Percentiles rank a stretch among this genome's conserved stretches.
These are phyloP conservation scores for Polydrusus tereticollis DNA, from an alignment of 2,888 invertebrate species.

Conservation along the genomic window DNA sequence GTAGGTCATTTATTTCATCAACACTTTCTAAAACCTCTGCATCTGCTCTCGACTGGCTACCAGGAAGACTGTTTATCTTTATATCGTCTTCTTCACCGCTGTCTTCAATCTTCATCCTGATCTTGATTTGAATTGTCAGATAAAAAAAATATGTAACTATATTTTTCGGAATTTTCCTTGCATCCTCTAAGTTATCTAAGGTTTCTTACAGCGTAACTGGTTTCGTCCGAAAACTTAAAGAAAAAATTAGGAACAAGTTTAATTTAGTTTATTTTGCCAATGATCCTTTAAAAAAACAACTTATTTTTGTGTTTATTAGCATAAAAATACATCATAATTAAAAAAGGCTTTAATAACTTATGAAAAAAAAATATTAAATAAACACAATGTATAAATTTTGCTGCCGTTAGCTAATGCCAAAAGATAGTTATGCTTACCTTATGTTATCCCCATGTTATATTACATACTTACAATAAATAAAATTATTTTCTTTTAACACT, in stretches of 20 bases:
- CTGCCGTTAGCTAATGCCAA: neutral
- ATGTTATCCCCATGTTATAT: neutral
- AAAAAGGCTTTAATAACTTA: neutral
- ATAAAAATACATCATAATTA: neutral
- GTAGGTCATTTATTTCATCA: neutral
- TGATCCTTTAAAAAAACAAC: neutral
- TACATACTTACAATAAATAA: too few species aligned
- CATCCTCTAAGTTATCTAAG: neutral
- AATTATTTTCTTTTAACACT: too few species aligned
- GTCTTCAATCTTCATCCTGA: neutral
- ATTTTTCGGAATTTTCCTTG: too few species aligned
- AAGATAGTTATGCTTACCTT: neutral
- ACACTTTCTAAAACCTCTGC: neutral
- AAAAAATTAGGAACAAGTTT: neutral
- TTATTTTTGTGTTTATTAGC: neutral
- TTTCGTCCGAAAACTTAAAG: neutral
- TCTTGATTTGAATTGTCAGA: too few species aligned
- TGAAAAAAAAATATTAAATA: neutral
- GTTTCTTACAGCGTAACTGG: neutral
- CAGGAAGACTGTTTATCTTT: neutral
- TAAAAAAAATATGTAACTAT: too few species aligned
- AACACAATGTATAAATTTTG: neutral
- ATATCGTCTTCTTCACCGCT: neutral
- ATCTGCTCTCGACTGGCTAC: neutral
- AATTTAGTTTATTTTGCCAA: neutral